These are phyloP conservation scores for Copidosoma aretas DNA, from an alignment of 2,888 invertebrate genomes.

Conservation along the genomic window DNA sequence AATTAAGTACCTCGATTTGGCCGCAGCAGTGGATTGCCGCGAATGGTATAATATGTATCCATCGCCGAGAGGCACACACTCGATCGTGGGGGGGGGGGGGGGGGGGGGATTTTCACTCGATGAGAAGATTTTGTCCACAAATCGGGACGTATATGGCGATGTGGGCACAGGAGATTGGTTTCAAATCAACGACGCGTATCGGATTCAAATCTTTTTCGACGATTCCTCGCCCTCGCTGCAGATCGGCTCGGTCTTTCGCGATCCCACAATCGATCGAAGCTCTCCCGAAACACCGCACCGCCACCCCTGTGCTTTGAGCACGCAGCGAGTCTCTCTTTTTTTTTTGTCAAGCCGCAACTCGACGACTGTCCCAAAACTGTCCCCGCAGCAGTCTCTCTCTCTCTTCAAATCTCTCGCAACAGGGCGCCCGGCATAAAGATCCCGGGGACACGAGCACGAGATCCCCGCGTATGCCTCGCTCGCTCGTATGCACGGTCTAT, in stretches of 20 bases:
- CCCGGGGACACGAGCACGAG: constrained; percentile 64
- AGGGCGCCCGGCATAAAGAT: constrained; percentile 42
- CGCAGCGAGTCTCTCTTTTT: too few species aligned
- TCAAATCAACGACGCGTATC: too few species aligned
- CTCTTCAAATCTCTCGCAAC: neutral
- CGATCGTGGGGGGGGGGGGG: too few species aligned
- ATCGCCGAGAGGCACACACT: constrained; percentile 51
- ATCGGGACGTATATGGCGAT: constrained; percentile 49
- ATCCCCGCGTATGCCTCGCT: constrained; percentile 69
- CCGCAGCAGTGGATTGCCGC: constrained; percentile 51
- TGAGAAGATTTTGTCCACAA: constrained; percentile 48
- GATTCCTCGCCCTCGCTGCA: too few species aligned
- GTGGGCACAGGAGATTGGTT: constrained; percentile 45
- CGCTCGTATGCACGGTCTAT: constrained; percentile 76
- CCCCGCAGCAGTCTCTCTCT: too few species aligned
- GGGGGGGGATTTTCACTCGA: constrained; percentile 45
- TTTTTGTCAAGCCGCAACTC: too few species aligned
- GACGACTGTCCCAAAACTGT: neutral
- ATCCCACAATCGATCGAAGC: constrained; percentile 37
- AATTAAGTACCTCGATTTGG: neutral
- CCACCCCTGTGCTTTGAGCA: constrained; percentile 51
- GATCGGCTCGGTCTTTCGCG: neutral
- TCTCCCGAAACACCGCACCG: constrained; percentile 49
- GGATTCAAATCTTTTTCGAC: too few species aligned
- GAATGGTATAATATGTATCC: too few species aligned